Conservation (phyloP, 2,113 vertebrate genomes). For the Haemorhous mexicanus region DNA sequence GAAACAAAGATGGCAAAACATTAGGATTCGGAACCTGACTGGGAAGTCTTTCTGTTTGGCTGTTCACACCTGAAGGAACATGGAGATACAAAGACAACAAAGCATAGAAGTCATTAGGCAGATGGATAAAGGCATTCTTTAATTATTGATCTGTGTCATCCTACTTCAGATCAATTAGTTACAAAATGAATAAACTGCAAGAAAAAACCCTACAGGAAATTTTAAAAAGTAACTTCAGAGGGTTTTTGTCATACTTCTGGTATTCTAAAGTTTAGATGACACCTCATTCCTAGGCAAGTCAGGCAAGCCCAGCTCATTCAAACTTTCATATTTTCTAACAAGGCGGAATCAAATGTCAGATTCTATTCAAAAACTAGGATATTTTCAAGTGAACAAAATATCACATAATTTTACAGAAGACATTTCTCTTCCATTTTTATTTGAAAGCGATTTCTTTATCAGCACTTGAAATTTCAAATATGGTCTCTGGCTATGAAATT, state of each 20-base stretch:
- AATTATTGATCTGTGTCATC: neutral
- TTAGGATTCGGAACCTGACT: neutral
- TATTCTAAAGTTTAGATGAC: neutral
- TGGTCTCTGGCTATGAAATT: neutral
- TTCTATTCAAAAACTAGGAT: neutral
- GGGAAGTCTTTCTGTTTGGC: neutral
- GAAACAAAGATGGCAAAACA: constrained; percentile 38
- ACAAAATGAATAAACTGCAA: neutral
- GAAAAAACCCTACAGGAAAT: neutral
- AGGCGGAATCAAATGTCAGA: neutral
- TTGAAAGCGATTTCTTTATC: neutral
- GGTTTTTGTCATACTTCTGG: neutral
- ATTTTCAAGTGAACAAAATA: neutral
- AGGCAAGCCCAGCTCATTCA: neutral
- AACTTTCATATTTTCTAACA: neutral
- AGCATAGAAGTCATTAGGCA: neutral
- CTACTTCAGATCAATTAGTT: neutral
- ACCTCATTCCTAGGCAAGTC: neutral
- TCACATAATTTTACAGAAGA: neutral
- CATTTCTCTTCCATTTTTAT: neutral
- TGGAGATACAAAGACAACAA: neutral
- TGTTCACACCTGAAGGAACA: neutral
- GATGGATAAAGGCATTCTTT: neutral
- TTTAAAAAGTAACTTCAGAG: neutral
- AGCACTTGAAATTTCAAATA: neutral